These are phyloP conservation scores for Macquaria australasica DNA, from an alignment of 2,113 vertebrate species.

Conservation along the genomic window DNA sequence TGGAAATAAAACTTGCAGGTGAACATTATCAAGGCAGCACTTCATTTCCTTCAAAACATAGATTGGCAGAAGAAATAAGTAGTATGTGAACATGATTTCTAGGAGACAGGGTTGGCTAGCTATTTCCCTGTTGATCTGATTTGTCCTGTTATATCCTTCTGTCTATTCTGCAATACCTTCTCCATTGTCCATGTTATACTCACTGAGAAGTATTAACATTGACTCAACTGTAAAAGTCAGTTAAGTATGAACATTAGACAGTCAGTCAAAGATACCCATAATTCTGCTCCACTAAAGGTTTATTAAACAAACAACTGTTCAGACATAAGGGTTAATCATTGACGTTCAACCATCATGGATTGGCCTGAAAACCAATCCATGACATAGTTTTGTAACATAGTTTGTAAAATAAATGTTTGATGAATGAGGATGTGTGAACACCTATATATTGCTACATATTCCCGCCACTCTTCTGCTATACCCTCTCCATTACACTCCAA, in stretches of 20 bases:
- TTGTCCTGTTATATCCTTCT: neutral
- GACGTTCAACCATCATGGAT: neutral
- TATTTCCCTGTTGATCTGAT: neutral
- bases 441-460: slow-evolving; percentile 2
- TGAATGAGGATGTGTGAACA: neutral
- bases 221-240: neutral
- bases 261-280: neutral
- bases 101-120: neutral
- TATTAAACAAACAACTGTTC: neutral
- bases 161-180: neutral
- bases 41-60: too few relatives aligned
- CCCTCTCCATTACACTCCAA: slow-evolving; percentile 29
- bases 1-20: neutral
- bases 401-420: neutral
- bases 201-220: neutral
- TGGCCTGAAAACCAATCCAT: neutral
- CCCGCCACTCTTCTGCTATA: neutral
- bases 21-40: too few relatives aligned
- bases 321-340: neutral
- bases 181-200: neutral
- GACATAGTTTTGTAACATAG: neutral
- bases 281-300: neutral
- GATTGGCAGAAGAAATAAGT: too few relatives aligned
- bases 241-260: neutral
- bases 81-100: neutral